These are phyloP conservation scores for Drosophila navojoa DNA, from an alignment of 1,140 invertebrate genomes.

Conservation along the genomic window DNA sequence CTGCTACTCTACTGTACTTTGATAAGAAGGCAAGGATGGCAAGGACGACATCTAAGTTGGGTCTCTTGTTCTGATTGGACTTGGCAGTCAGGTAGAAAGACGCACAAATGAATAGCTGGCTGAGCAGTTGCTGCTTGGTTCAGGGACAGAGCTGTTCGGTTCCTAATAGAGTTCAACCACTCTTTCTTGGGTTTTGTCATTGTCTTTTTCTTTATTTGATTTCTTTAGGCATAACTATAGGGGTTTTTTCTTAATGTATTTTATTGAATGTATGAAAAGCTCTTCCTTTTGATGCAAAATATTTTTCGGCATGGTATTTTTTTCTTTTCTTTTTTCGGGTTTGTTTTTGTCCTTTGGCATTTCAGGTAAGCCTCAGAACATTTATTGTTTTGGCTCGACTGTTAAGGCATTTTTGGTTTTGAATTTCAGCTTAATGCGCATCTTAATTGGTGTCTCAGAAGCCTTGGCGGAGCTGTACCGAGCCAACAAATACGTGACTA, in stretches of 20 bases:
- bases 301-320: conserved; percentile 36
- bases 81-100: conserved; percentile 7
- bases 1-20: conserved; percentile 28
- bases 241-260: conserved; percentile 8
- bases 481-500: background rate
- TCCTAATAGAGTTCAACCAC: conserved; percentile 70
- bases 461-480: conserved; percentile 40
- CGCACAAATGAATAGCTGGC: conserved; percentile 38
- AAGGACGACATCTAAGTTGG: conserved; percentile 32
- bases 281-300: conserved; percentile 72
- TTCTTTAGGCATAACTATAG: conserved; percentile 19
- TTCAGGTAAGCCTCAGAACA: conserved; percentile 15
- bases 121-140: conserved; percentile 16
- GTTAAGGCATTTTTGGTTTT: conserved; percentile 52
- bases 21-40: conserved; percentile 15
- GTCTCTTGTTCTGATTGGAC: conserved; percentile 33
- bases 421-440: conserved; percentile 61
- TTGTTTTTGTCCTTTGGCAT: conserved; percentile 36
- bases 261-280: conserved; percentile 53
- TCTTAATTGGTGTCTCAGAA: conserved; percentile 49
- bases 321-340: background rate
- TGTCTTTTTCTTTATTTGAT: conserved; percentile 14
- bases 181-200: conserved; percentile 34
- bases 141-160: conserved; percentile 56
- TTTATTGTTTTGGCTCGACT: background rate